Evolutionary conservation across 2,113 vertebrate genomes (phyloP).

Genomic region (Deroptyus accipitrinus): DNA sequence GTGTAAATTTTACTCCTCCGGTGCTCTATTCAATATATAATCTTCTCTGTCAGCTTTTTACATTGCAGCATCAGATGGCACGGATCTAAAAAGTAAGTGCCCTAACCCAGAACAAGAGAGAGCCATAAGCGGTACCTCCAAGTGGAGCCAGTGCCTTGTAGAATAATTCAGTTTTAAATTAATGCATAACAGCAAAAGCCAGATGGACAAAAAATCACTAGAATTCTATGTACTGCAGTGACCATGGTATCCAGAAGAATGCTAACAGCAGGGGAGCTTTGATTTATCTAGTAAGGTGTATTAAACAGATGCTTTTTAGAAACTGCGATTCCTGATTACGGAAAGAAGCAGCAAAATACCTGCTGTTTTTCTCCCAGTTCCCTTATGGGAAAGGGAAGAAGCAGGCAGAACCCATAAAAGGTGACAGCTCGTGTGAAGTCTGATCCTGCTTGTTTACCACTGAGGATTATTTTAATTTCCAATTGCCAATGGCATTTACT

Average conservation of each 20-base stretch:
- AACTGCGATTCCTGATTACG: not conserved
- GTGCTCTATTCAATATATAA: not conserved
- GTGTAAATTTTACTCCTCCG: not conserved
- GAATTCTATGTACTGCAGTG: not conserved
- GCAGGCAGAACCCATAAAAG: not conserved
- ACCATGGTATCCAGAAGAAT: not conserved
- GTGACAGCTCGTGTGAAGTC: not conserved
- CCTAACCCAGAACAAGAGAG: not conserved
- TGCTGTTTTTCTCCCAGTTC: not conserved
- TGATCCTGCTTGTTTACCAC: slow-evolving; percentile 32
- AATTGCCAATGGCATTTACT: slow-evolving; percentile 24
- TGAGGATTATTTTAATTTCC: slow-evolving; percentile 58
- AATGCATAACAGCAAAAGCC: not conserved
- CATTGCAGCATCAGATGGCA: not conserved
- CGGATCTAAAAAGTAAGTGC: not conserved
- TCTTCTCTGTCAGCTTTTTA: not conserved
- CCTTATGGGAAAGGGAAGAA: not conserved
- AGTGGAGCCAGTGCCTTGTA: not conserved
- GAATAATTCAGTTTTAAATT: not conserved
- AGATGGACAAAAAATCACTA: not conserved
- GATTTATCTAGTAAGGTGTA: not conserved
- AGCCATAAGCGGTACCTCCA: not conserved
- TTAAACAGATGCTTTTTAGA: slow-evolving; percentile 13
- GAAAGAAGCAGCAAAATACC: not conserved
- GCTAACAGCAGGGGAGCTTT: not conserved